Evolutionary conservation across 2,888 invertebrate species (phyloP).

Genomic region (Conops quadrifasciatus): DNA sequence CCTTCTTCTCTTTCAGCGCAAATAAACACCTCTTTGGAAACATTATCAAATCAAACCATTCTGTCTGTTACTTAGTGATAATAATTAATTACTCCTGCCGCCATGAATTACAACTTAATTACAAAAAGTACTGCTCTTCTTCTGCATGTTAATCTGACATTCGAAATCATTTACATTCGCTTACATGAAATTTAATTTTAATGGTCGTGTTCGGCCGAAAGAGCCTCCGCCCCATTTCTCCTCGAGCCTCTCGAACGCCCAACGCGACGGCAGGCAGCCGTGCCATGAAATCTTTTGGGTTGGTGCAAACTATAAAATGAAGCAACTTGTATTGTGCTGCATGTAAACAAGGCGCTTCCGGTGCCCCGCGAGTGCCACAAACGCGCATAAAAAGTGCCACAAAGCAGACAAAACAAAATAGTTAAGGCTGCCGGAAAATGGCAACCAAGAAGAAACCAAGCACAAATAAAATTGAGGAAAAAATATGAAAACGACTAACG

Average conservation of each 20-base stretch:
- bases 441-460: not conserved
- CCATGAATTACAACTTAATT: constrained; percentile 32
- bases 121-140: constrained; percentile 14
- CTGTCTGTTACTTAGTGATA: not conserved
- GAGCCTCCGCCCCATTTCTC: not conserved
- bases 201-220: constrained; percentile 15
- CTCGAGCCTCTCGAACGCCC: not conserved
- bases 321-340: constrained; percentile 59
- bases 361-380: constrained; percentile 31
- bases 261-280: not conserved
- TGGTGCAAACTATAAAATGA: constrained; percentile 17
- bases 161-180: constrained; percentile 31
- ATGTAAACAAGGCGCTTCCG: constrained; percentile 61
- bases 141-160: constrained; percentile 28
- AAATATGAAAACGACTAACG: constrained; percentile 32
- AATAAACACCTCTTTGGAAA: no score
- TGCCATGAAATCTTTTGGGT: no score
- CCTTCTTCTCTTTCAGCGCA: no score
- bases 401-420: constrained; percentile 33
- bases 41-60: not conserved
- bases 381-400: constrained; percentile 36
- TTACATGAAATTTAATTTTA: constrained; percentile 31
- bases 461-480: no score
- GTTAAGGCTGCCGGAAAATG: constrained; percentile 23
- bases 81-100: not conserved